These are phyloP conservation scores for Micrasema longulum DNA, from an alignment of 1,140 invertebrate genomes.

Conservation along the genomic window DNA sequence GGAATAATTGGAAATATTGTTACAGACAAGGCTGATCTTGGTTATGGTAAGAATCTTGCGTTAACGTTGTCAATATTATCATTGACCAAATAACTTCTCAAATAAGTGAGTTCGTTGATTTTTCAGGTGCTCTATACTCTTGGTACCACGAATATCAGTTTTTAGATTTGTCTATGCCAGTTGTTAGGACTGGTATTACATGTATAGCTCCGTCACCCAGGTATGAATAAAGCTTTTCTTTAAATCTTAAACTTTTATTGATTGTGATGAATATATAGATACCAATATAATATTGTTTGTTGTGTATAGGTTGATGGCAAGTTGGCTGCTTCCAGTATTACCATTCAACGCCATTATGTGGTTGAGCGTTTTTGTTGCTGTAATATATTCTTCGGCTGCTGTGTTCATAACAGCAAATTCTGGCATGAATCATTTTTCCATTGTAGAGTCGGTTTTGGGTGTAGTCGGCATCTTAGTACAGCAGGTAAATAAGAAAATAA, in stretches of 20 bases:
- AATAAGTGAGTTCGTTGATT: slow-evolving; percentile 15
- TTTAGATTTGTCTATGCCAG: slow-evolving; percentile 69
- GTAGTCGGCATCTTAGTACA: slow-evolving; percentile 64
- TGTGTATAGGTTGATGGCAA: slow-evolving; percentile 57
- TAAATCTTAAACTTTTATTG: neutral
- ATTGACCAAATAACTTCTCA: neutral
- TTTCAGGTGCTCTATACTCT: slow-evolving; percentile 69
- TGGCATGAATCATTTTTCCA: slow-evolving; percentile 46
- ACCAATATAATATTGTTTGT: neutral
- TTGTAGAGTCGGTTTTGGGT: slow-evolving; percentile 59
- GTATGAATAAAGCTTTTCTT: slow-evolving; percentile 53
- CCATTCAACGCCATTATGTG: slow-evolving; percentile 62
- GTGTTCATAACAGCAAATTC: slow-evolving; percentile 58
- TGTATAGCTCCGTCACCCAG: slow-evolving; percentile 70
- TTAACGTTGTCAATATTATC: neutral
- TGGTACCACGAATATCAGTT: slow-evolving; percentile 70
- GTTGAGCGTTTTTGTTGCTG: slow-evolving; percentile 58
- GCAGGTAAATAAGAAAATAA: slow-evolving; percentile 61
- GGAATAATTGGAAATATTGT: slow-evolving; percentile 71
- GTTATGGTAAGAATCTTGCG: slow-evolving; percentile 60
- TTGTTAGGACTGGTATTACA: slow-evolving; percentile 70
- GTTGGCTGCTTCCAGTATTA: slow-evolving; percentile 62
- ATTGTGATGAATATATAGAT: neutral
- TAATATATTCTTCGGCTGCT: slow-evolving; percentile 58
- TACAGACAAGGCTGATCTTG: slow-evolving; percentile 70